These are phyloP conservation scores for Bufo gargarizans DNA, from an alignment of 2,113 vertebrate genomes.

Conservation along the genomic window DNA sequence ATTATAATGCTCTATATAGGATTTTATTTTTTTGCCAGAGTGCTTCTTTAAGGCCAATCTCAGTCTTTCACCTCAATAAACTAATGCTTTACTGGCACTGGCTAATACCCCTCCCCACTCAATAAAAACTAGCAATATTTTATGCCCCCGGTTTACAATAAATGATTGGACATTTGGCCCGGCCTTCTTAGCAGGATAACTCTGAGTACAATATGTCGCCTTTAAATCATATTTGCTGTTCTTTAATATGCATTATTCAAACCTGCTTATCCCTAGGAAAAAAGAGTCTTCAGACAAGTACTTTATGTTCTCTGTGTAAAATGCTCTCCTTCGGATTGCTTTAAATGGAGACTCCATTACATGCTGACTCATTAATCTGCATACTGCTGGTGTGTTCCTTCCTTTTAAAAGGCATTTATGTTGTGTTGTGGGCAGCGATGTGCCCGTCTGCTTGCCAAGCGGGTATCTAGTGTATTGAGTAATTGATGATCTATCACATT, in stretches of 20 bases:
- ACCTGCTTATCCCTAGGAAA: conserved; percentile 56
- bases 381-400: conserved; percentile 36
- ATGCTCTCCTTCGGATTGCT: conserved; percentile 45
- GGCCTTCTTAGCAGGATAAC: not conserved
- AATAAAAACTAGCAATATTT: too few species aligned
- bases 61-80: too few species aligned
- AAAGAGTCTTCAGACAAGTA: not conserved
- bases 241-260: conserved; percentile 65
- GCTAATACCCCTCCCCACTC: not conserved
- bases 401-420: conserved; percentile 61
- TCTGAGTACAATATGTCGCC: conserved; percentile 60
- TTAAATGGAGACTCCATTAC: conserved; percentile 65
- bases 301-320: conserved; percentile 54
- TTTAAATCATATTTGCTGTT: conserved; percentile 58
- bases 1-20: too few species aligned
- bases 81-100: not conserved
- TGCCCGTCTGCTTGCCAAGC: conserved; percentile 62
- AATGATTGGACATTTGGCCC: not conserved
- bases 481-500: conserved; percentile 63
- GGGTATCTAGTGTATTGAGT: conserved; percentile 62
- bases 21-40: too few species aligned
- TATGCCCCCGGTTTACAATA: not conserved
- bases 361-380: conserved; percentile 63
- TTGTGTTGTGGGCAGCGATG: conserved; percentile 59
- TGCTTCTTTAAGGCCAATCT: too few species aligned